Conservation (phyloP, 2,113 vertebrate species). For the Microcebus ravelobensis region DNA sequence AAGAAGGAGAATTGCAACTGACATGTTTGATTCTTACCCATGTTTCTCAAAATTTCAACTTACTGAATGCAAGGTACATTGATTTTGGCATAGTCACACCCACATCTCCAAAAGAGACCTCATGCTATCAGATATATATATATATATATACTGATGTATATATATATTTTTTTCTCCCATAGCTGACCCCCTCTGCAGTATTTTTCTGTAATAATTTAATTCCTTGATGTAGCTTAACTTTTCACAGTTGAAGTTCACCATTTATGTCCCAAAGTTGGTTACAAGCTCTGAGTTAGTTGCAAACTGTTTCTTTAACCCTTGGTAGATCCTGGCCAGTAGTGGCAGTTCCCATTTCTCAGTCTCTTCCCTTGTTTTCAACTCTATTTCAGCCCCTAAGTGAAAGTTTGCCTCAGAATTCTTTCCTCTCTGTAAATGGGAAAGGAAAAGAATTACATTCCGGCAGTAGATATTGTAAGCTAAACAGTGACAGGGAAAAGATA, state of each 20-base stretch:
- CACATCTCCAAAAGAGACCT: not conserved
- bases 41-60: conserved; percentile 16
- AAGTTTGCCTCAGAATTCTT: not conserved
- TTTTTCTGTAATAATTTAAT: conserved; percentile 12
- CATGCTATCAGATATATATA: not conserved
- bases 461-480: not conserved
- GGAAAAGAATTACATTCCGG: not conserved
- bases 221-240: not conserved
- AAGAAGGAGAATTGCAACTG: not conserved
- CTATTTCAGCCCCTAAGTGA: not conserved
- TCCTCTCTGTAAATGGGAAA: not conserved
- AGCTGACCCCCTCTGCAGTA: not conserved
- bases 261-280: not conserved
- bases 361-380: not conserved
- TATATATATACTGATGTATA: not conserved
- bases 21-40: not conserved
- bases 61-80: not conserved
- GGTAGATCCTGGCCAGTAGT: not conserved
- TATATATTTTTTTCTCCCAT: not conserved
- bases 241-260: not conserved
- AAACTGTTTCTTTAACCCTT: not conserved
- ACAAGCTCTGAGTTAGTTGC: not conserved
- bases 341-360: not conserved
- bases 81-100: not conserved
- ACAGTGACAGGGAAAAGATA: not conserved